These are phyloP conservation scores for Diarsia brunnea DNA, from an alignment of 2,888 invertebrate species.

Conservation along the genomic window DNA sequence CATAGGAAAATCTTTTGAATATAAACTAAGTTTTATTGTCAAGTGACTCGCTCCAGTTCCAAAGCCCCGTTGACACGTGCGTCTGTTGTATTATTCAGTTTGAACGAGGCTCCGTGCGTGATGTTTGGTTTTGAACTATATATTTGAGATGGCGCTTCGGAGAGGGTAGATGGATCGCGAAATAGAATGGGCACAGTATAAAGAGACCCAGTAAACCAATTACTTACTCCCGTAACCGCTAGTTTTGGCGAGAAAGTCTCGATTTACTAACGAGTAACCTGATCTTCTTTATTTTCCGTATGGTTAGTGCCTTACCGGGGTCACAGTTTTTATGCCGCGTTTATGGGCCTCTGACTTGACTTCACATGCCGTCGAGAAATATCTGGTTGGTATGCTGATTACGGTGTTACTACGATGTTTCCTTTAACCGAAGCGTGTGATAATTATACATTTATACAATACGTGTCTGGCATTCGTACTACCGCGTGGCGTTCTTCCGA, in stretches of 20 bases:
- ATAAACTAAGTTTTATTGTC: conserved; percentile 62
- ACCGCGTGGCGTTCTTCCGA: no score
- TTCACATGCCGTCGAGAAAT: no score
- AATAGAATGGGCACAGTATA: conserved; percentile 17
- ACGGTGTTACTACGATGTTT: no score
- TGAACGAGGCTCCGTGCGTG: conserved; percentile 54
- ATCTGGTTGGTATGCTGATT: no score
- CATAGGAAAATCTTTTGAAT: conserved; percentile 51
- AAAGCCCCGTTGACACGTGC: conserved; percentile 49
- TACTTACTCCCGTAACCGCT: background rate
- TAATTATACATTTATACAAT: no score
- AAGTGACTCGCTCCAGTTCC: conserved; percentile 50
- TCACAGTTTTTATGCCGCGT: no score
- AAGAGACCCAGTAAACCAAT: background rate
- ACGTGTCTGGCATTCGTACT: no score
- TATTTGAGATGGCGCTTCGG: conserved; percentile 22
- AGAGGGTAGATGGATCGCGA: conserved; percentile 15
- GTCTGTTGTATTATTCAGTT: conserved; percentile 57
- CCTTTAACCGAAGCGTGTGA: no score
- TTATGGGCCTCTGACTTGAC: no score
- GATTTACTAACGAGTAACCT: background rate
- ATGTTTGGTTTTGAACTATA: conserved; percentile 39
- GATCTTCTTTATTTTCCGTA: background rate
- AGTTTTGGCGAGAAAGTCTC: background rate
- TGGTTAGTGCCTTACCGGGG: background rate